Conservation (phyloP, 2,113 vertebrate species). For the Elachura formosa region DNA sequence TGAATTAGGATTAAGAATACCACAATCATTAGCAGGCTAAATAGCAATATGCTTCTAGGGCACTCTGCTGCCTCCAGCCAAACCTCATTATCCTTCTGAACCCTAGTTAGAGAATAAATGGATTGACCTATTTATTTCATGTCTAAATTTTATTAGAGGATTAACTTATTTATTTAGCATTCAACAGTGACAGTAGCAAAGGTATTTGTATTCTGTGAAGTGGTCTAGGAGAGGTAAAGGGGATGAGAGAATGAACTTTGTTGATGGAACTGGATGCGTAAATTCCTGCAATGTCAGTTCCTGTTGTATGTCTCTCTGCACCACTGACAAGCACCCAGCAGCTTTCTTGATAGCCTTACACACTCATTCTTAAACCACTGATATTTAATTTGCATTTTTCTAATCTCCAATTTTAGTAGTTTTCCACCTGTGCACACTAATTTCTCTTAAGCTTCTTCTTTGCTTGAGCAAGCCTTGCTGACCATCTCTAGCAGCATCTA, state of each 20-base stretch:
- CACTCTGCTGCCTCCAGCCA: conserved; percentile 12
- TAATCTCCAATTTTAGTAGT: background rate
- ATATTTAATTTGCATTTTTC: background rate
- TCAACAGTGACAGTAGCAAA: conserved; percentile 21
- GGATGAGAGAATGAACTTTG: background rate
- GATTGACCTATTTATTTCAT: conserved; percentile 70
- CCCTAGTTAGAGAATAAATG: conserved; percentile 67
- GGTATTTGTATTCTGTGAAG: background rate
- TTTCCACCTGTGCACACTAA: background rate
- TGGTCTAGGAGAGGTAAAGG: background rate
- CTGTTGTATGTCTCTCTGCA: background rate
- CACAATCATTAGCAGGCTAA: conserved; percentile 12
- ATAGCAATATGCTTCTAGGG: conserved; percentile 35
- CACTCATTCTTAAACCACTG: background rate
- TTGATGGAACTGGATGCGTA: background rate
- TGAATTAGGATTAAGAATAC: background rate
- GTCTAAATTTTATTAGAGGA: conserved; percentile 63
- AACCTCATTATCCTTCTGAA: conserved; percentile 69
- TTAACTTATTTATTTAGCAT: conserved; percentile 60
- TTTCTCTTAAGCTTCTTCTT: background rate
- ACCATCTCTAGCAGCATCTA: background rate
- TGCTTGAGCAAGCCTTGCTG: background rate
- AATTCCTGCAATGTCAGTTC: background rate
- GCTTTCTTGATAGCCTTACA: background rate
- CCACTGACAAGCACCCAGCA: background rate